Evolutionary conservation across 2,113 vertebrate genomes (phyloP).

Genomic region (Sturnus vulgaris): DNA sequence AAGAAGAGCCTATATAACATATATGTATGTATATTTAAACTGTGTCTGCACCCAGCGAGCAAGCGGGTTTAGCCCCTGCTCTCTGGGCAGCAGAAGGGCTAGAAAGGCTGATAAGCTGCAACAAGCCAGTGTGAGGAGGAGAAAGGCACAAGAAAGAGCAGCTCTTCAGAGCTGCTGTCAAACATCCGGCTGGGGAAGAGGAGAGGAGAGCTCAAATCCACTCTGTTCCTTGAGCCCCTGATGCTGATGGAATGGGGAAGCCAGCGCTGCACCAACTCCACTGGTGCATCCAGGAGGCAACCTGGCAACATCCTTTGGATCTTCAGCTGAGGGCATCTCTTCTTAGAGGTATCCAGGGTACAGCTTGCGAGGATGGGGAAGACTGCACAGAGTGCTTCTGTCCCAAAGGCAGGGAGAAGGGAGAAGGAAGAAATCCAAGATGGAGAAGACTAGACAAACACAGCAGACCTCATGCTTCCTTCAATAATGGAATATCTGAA

Average conservation of each 20-base stretch:
- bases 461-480: conserved; percentile 90
- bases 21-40: neutral
- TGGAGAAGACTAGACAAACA: conserved; percentile 40
- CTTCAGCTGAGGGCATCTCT: conserved; percentile 66
- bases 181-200: conserved; percentile 57
- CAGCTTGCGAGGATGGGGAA: conserved; percentile 21
- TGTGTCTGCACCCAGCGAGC: conserved; percentile 30
- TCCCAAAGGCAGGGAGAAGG: conserved; percentile 30
- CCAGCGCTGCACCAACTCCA: conserved; percentile 57
- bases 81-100: conserved; percentile 27
- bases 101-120: conserved; percentile 59
- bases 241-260: conserved; percentile 60
- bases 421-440: conserved; percentile 22
- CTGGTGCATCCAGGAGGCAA: conserved; percentile 65
- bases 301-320: conserved; percentile 66
- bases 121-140: conserved; percentile 56
- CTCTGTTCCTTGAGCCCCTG: conserved; percentile 55
- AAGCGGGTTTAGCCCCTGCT: neutral
- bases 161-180: conserved; percentile 60
- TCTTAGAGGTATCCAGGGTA: conserved; percentile 62
- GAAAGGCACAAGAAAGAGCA: conserved; percentile 78
- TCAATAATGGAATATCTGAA: conserved; percentile 94
- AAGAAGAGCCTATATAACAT: conserved; percentile 37
- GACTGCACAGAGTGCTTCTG: conserved; percentile 66
- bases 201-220: conserved; percentile 53